Base-by-base conservation (phyloP, 2,113 vertebrate genomes). In the Micronisus gabar region DNA sequence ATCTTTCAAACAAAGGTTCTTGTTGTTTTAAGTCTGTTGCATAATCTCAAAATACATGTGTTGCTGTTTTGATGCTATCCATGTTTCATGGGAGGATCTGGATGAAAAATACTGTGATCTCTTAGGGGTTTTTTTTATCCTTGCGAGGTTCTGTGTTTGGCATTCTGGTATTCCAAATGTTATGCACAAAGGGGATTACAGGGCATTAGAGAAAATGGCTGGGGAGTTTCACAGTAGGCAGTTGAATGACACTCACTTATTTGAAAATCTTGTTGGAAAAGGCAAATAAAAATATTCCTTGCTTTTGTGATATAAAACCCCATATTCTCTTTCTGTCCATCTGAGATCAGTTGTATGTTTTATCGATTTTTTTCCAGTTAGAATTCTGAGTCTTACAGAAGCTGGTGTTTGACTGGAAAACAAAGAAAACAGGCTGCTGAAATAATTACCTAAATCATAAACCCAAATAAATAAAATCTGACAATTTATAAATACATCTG, bases 101-200 rank as follows among this genome's bases (percentile, higher is more conserved):
- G 47, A 32, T 34, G 38, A 55, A 40, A 22, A 75, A 65, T 32
- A 43, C 71, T 96, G 92, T 55, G n/a, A 83, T 73, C 18, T 94
- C 62, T 80, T 56, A 32, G 19, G 23, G 47, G 1, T 43, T 50
- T 65, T 92, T 80, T 52, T 89, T 32, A 6, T 50, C 62, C 58
- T 88, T 95, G 32, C 1, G 34, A 43, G 32, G 13, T 62, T 75
- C 50, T 6, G 5, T 55, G 38, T 80, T 88, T 83, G 40, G 75
- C 23, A 29, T 88, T 82, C 72, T 73, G 72, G n/a, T 52, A 41
- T 84, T 96, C 65, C 38, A 94, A 88, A 83, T 50, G 16, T 88
- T 96, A 38, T 74, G 41, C 81, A 90, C 65, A 95, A 93, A 93
- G 50, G 84, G 61, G 88, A 95, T 97, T 97, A 90, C 67, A 82